Evolutionary conservation across 2,797 vertebrate genomes (phyloP).

Genomic region (Leptodactylus fallax): DNA sequence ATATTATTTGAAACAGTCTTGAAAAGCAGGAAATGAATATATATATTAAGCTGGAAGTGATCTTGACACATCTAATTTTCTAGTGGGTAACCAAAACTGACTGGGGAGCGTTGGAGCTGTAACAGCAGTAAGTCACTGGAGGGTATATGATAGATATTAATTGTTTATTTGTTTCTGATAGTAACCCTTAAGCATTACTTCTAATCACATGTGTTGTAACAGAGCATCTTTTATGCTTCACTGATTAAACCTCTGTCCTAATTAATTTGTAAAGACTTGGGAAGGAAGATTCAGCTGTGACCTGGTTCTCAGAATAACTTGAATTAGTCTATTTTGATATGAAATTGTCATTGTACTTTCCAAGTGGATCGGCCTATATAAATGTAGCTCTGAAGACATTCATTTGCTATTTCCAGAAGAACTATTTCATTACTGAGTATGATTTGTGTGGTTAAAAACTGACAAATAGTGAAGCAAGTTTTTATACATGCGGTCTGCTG

Average conservation of each 20-base stretch:
- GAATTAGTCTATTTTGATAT: constrained; percentile 60
- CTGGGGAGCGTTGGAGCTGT: constrained; percentile 72
- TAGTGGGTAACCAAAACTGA: constrained; percentile 44
- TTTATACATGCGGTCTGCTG: neutral
- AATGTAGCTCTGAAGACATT: constrained; percentile 73
- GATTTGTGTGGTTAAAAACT: neutral
- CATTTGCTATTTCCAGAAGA: constrained; percentile 5
- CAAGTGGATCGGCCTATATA: constrained; percentile 44
- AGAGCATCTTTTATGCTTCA: constrained; percentile 61
- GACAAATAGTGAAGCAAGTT: neutral
- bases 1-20: constrained; percentile 3
- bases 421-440: neutral
- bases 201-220: constrained; percentile 68
- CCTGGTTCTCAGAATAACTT: constrained; percentile 63
- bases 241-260: constrained; percentile 64
- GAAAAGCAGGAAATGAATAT: constrained; percentile 6
- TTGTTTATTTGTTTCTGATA: constrained; percentile 78
- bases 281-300: constrained; percentile 60
- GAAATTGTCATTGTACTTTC: constrained; percentile 55
- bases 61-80: constrained; percentile 50
- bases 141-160: constrained; percentile 74
- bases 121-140: constrained; percentile 73
- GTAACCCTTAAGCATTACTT: constrained; percentile 69
- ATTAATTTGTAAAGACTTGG: constrained; percentile 63
- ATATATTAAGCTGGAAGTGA: constrained; percentile 25